A percentile compares a stretch with the other conserved stretches of the same genome.
Evolutionary conservation across 1,140 invertebrate species (phyloP).

Genomic region (Euura saliciscinereae): DNA sequence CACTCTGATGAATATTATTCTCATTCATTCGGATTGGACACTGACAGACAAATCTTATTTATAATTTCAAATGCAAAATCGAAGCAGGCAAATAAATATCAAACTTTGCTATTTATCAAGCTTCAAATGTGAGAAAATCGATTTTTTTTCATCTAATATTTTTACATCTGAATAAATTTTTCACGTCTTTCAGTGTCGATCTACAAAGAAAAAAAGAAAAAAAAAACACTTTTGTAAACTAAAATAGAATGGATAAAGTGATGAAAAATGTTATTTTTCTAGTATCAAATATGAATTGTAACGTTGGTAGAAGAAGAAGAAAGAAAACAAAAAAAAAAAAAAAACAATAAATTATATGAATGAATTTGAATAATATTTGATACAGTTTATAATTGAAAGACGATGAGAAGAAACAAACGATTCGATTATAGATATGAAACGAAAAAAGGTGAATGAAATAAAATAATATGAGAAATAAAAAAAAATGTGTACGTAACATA

Average conservation of each 20-base stretch:
- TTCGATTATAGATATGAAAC: neutral
- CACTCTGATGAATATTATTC: neutral
- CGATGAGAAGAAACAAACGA: neutral
- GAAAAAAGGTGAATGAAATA: constrained; percentile 1
- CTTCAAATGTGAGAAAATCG: neutral
- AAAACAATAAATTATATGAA: neutral
- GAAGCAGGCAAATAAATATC: too few species aligned
- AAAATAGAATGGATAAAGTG: neutral
- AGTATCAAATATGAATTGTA: neutral
- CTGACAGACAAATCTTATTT: neutral
- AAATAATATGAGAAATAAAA: too few species aligned
- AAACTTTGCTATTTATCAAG: too few species aligned
- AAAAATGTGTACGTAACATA: too few species aligned
- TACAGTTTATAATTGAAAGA: neutral
- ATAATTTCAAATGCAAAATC: too few species aligned
- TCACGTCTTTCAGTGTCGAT: constrained; percentile 2
- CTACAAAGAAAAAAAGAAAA: neutral
- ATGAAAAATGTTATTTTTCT: neutral
- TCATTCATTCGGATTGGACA: neutral
- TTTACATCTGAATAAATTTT: neutral
- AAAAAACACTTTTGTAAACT: neutral
- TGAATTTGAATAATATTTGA: constrained; percentile 4
- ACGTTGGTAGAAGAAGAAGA: neutral
- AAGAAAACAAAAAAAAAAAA: too few species aligned
- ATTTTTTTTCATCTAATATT: neutral